Base-by-base conservation (phyloP, 37 sponge, comb jelly and placozoan species). In the Hexactinellida sp. region DNA sequence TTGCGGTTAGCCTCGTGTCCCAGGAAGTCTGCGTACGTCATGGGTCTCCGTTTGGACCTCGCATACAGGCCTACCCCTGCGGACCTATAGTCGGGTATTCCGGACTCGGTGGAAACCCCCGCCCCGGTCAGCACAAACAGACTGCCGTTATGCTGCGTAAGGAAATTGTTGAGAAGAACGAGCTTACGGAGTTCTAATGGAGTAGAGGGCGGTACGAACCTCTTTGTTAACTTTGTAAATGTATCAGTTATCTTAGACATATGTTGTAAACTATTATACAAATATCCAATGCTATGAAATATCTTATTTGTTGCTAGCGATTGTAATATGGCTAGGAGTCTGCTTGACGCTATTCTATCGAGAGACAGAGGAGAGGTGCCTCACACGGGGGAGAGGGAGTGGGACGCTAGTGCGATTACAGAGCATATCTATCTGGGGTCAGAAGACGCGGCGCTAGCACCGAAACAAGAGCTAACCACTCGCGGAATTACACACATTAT, bases 71-170 rank as follows among this genome's bases (percentile, higher is more conserved):
- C 99, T n/a, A 97, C 99, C 5, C 91, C 94, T 82, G 90, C 91
- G 1, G 95, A 95, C 7, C 99, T 89, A 51, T 97, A 97, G 88
- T 97, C 99, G 51, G 92, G 92, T 3, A 97, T 95, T 16, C 99
- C 99, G 24, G 93, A 92, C 83, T 94, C 99, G 0, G 99, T 97
- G 25, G 94, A 94, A 0, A 97, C 85, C 0, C 99, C 99, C 54
- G 99, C 99, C 36, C 99, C 99, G 36, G 95, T 95, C 76, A 97
- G 36, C 3, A 93, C 92, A 55, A 97, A 88, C 37, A 97, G 3
- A 10, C 76, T 23, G 32, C 76, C 76, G 34, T 63, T 7, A 63
- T 63, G 76, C 13, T 23, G 76, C 3, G 34, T 63, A 7, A 63
- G 3, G 76, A 63, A 63, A 5, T 63, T n/a, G 30, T 10, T 21